Percentiles rank a stretch among this genome's conserved stretches.
phyloP scores from a whole-genome alignment of 53 echinoderm and acorn worm species.

The Apostichopus leukothele region DNA sequence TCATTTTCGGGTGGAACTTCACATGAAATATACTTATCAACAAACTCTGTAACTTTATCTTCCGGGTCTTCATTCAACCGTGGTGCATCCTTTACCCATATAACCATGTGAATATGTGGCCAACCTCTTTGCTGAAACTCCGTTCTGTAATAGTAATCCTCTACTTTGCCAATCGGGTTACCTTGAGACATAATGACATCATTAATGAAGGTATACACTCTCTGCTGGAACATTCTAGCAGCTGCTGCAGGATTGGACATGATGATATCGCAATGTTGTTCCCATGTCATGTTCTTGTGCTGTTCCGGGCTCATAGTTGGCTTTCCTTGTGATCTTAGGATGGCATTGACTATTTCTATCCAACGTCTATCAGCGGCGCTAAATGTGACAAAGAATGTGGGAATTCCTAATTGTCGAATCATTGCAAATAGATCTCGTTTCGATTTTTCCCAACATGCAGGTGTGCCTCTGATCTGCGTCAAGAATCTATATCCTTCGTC shows the following conservation, averaged over 20 bases:
- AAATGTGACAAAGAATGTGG: constrained; percentile 66
- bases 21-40: constrained; percentile 10
- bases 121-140: constrained; percentile 66
- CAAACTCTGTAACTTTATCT: background rate
- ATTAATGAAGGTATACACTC: constrained; percentile 60
- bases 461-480: constrained; percentile 30
- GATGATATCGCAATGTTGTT: constrained; percentile 60
- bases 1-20: background rate
- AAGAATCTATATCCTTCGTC: constrained; percentile 60
- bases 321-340: constrained; percentile 56
- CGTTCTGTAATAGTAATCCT: constrained; percentile 54
- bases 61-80: background rate
- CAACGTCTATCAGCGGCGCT: constrained; percentile 61
- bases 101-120: constrained; percentile 54
- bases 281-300: constrained; percentile 56
- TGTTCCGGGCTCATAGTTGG: background rate
- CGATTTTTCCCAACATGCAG: constrained; percentile 46
- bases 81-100: constrained; percentile 9
- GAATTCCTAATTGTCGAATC: constrained; percentile 41
- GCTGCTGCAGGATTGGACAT: constrained; percentile 72
- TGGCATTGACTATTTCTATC: constrained; percentile 58
- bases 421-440: constrained; percentile 69
- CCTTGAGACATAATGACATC: constrained; percentile 63
- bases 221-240: constrained; percentile 73
- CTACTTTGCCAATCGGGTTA: constrained; percentile 68